Evolutionary conservation across 2,113 vertebrate genomes (phyloP).

Genomic region (Bungarus multicinctus): DNA sequence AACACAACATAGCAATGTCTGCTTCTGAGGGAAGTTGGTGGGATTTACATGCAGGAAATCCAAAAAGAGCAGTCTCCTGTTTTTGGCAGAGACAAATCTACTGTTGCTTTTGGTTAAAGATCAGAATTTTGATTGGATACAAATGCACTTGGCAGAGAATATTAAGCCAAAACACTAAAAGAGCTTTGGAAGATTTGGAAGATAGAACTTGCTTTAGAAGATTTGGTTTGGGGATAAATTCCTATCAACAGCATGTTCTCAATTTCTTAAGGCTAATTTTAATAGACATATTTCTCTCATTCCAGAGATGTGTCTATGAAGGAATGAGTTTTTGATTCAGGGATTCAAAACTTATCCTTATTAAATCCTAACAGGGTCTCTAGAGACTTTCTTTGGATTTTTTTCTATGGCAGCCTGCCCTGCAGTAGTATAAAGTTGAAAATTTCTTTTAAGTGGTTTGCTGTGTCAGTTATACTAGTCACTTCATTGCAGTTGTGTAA

Average conservation of each 20-base stretch:
- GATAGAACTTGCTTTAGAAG: constrained; percentile 26
- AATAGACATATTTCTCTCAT: background rate
- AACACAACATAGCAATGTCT: background rate
- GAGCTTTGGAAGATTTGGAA: constrained; percentile 39
- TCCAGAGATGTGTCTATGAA: background rate
- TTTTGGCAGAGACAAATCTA: constrained; percentile 62
- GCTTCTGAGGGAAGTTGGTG: constrained; percentile 7
- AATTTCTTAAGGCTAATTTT: background rate
- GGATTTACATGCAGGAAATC: constrained; percentile 63
- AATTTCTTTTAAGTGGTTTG: background rate
- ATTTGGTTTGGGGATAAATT: constrained; percentile 36
- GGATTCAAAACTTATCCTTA: background rate
- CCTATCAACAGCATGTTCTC: constrained; percentile 20
- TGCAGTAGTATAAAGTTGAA: background rate
- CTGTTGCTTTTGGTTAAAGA: constrained; percentile 64
- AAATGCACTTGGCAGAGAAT: constrained; percentile 60
- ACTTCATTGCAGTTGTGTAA: background rate
- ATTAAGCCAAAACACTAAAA: constrained; percentile 46
- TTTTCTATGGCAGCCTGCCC: background rate
- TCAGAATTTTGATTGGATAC: constrained; percentile 58
- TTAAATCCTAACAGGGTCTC: background rate
- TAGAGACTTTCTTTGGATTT: background rate
- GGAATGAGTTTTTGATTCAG: background rate
- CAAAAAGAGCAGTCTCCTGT: constrained; percentile 52
- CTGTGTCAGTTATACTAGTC: background rate